Evolutionary conservation across 2,797 vertebrate genomes (phyloP).

Genomic region (Pseudocheirus occidentalis): DNA sequence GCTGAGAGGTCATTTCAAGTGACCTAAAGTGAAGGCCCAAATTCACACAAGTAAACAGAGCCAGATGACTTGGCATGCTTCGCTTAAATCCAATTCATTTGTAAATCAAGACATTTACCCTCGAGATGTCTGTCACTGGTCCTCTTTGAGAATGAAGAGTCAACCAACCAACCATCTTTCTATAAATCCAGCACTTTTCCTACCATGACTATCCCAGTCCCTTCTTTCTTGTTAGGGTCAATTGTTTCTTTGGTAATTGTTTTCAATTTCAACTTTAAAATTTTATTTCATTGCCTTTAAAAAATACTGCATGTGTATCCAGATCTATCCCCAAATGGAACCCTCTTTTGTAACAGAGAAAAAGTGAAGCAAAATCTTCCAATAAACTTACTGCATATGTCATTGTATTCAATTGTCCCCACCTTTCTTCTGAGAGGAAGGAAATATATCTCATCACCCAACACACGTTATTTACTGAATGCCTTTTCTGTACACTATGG

Average conservation of each 20-base stretch:
- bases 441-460: not conserved
- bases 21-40: not conserved
- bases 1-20: not conserved
- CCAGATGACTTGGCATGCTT: not conserved
- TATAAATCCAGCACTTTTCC: not conserved
- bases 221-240: not conserved
- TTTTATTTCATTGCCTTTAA: not conserved
- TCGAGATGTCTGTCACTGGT: not conserved
- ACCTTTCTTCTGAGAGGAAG: not conserved
- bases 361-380: not conserved
- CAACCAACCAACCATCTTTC: not conserved
- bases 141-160: not conserved
- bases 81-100: not conserved
- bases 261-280: not conserved
- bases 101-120: not conserved
- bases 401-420: not conserved
- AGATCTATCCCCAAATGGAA: not conserved
- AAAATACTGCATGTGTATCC: not conserved
- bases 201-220: not conserved
- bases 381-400: not conserved
- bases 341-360: not conserved
- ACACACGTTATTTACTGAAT: not conserved
- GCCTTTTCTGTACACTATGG: not conserved
- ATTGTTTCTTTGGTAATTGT: not conserved
- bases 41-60: not conserved